These are phyloP conservation scores for Tautogolabrus adspersus DNA, from an alignment of 2,113 vertebrate genomes.

Conservation along the genomic window DNA sequence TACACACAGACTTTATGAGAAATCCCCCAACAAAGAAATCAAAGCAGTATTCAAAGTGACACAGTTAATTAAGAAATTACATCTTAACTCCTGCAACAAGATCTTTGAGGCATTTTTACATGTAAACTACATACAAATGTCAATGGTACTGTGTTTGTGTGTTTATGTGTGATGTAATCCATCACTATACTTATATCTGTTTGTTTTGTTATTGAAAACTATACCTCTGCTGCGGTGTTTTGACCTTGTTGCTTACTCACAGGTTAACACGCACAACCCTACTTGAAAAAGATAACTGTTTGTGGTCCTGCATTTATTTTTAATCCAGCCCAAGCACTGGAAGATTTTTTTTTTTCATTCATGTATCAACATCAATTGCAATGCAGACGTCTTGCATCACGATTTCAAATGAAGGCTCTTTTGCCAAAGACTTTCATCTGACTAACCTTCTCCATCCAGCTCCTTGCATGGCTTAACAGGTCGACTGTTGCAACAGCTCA, in stretches of 20 bases:
- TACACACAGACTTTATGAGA: slow-evolving; percentile 22
- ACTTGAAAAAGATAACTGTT: slow-evolving; percentile 3
- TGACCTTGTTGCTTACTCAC: slow-evolving; percentile 2
- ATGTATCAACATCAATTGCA: slow-evolving; percentile 17
- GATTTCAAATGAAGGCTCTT: slow-evolving; percentile 13
- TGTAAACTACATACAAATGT: slow-evolving; percentile 39
- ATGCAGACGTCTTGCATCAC: slow-evolving; percentile 17
- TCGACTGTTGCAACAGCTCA: slow-evolving; percentile 35
- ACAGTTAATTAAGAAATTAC: slow-evolving; percentile 2
- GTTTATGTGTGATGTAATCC: slow-evolving; percentile 75
- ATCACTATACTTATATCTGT: slow-evolving; percentile 72
- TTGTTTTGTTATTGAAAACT: slow-evolving; percentile 45
- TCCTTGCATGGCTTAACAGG: slow-evolving; percentile 71
- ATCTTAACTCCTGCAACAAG: too few species aligned
- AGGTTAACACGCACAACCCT: background rate
- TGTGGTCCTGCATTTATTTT: slow-evolving; percentile 32
- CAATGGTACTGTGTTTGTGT: slow-evolving; percentile 67
- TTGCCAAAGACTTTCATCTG: slow-evolving; percentile 33
- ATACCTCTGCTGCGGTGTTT: slow-evolving; percentile 6
- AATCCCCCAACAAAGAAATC: slow-evolving; percentile 14
- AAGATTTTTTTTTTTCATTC: slow-evolving; percentile 9
- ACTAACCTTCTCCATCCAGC: slow-evolving; percentile 46
- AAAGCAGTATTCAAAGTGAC: slow-evolving; percentile 7
- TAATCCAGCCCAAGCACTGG: slow-evolving; percentile 9
- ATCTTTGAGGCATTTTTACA: slow-evolving; percentile 4